phyloP scores from a whole-genome alignment of 2,888 invertebrate genomes.

The Thecophora atra region DNA sequence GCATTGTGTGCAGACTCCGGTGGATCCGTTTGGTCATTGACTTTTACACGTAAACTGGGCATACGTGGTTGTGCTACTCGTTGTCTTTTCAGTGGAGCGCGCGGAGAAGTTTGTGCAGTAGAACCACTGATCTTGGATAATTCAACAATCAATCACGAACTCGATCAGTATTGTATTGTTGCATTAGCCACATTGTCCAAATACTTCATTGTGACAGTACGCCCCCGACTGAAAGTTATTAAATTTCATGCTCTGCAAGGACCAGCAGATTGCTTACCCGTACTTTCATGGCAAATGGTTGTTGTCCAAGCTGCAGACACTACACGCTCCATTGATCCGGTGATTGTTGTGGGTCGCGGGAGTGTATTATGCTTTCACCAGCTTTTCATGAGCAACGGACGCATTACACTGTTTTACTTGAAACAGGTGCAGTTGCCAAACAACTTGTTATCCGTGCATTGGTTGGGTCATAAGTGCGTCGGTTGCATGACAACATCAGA shows the following conservation, averaged over 20 bases:
- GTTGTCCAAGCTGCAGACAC: conserved; percentile 79
- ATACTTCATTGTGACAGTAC: conserved; percentile 79
- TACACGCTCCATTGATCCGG: conserved; percentile 79
- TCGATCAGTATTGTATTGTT: conserved; percentile 80
- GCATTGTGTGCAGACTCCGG: conserved; percentile 90
- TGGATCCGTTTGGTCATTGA: conserved; percentile 94
- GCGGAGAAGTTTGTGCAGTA: conserved; percentile 89
- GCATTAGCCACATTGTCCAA: conserved; percentile 93
- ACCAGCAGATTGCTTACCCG: conserved; percentile 81
- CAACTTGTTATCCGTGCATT: conserved; percentile 79
- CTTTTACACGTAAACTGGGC: conserved; percentile 87
- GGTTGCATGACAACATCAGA: conserved; percentile 86
- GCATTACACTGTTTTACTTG: conserved; percentile 73
- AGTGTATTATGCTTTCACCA: conserved; percentile 87
- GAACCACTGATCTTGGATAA: conserved; percentile 71
- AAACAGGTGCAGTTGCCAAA: conserved; percentile 77
- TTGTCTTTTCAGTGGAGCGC: conserved; percentile 95
- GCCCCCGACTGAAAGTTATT: conserved; percentile 80
- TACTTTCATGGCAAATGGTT: conserved; percentile 92
- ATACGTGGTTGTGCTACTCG: conserved; percentile 89
- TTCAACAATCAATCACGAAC: conserved; percentile 70
- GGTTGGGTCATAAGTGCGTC: conserved; percentile 84
- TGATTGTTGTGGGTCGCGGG: conserved; percentile 89
- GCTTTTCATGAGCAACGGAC: conserved; percentile 66
- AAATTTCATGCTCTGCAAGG: conserved; percentile 81